Base-by-base conservation (phyloP, 2,797 vertebrate species). In the Alfaro cultratus region DNA sequence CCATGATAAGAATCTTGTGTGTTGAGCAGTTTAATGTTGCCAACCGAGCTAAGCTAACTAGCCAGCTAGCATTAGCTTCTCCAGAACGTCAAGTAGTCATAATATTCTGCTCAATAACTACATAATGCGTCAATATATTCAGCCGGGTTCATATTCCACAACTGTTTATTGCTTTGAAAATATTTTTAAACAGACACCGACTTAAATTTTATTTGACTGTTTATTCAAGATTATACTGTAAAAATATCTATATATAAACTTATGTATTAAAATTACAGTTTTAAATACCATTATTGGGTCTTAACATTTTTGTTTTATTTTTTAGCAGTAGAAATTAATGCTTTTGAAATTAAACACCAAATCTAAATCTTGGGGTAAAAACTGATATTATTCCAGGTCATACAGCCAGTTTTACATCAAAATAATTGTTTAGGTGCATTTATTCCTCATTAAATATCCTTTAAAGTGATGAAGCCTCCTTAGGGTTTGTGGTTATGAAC, bases 401-500 rank as follows among this genome's bases (percentile, higher is more conserved):
- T 10, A 1, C 34, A 39, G 34, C 16, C 29, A 67, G 34, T 23
- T 39, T 39, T 4, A 16, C 34, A 39, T 21, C 34, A 67, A 39
- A 39, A 36, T 36, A 23, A 39, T 36, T 0, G 21, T 21, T 39
- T 4, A 23, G 1, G 8, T 11, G 16, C 5, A 21, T 36, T 39
- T 67, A 39, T 36, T 5, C 62, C 62, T 67, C 3, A 67, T 11
- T 41, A 68, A 12, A 39, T 12, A 5, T 11, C 36, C 21, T 41
- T 26, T 36, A 41, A 47, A 68, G 1, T 36, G 68, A 70, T 13
- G 9, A 70, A 9, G 62, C 43, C 39, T 41, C 41, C 26, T 26
- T 43, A n/a, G 10, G 15, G 68, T n/a, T 36, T 53, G 45, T 43
- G 51, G 45, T 43, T 16, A 80, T 77, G 79, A 89, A 89, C 85